Conservation (phyloP, 2,888 invertebrate genomes). For the Drosophila sordidula region DNA sequence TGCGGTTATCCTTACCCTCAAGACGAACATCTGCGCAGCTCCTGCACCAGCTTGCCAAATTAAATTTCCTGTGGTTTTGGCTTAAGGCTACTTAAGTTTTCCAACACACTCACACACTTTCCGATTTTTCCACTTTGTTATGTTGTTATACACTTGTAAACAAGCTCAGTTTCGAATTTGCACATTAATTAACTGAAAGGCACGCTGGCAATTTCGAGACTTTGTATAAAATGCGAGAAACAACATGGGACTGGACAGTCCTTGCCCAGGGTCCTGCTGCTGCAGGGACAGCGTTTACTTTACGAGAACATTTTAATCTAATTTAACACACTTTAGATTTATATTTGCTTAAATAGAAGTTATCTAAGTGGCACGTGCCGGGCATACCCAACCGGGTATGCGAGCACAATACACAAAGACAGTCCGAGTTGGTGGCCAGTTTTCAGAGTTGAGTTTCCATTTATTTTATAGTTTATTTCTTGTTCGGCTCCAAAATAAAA, state of each 20-base stretch:
- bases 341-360: constrained; percentile 81
- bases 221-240: constrained; percentile 27
- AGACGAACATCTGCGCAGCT: background rate
- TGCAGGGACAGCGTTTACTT: constrained; percentile 49
- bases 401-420: constrained; percentile 27
- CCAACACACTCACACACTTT: background rate
- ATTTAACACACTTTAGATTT: constrained; percentile 81
- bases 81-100: constrained; percentile 1
- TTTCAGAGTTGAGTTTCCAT: background rate
- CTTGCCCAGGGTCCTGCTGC: background rate
- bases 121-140: background rate
- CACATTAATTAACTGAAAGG: constrained; percentile 46
- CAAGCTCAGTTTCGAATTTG: constrained; percentile 30
- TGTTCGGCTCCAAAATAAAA: constrained; percentile 11
- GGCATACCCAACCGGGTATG: constrained; percentile 51
- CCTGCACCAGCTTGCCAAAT: background rate
- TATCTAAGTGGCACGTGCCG: constrained; percentile 73
- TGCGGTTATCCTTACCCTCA: constrained; percentile 1
- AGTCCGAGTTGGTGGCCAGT: constrained; percentile 3
- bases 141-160: constrained; percentile 3
- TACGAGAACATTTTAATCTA: constrained; percentile 80
- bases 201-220: constrained; percentile 17
- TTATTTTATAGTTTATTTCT: constrained; percentile 78
- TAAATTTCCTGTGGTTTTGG: constrained; percentile 20
- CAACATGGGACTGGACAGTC: constrained; percentile 17